Percentiles rank a stretch among this genome's conserved stretches.
Evolutionary conservation across 2,113 vertebrate genomes (phyloP).

Genomic region (Xerus inauris): DNA sequence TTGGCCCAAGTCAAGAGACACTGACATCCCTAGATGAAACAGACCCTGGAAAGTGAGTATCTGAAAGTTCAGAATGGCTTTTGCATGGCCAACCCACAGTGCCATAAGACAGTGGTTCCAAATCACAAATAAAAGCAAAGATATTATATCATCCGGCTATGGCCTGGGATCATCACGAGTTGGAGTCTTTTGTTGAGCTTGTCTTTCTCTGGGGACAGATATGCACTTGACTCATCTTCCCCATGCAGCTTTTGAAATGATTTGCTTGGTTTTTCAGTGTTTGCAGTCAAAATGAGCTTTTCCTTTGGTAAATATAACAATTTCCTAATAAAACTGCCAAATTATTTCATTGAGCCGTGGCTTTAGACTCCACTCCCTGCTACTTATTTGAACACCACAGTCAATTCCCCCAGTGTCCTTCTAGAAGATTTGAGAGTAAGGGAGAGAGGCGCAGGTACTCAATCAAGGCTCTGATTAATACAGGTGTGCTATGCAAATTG

Average conservation of each 20-base stretch:
- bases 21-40: neutral
- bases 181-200: neutral
- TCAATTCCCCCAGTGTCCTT: neutral
- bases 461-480: conserved; percentile 64
- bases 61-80: neutral
- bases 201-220: conserved; percentile 19
- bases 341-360: conserved; percentile 52
- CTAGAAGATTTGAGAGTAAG: neutral
- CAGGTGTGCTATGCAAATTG: conserved; percentile 66
- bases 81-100: neutral
- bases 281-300: conserved; percentile 69
- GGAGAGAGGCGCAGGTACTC: neutral
- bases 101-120: neutral
- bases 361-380: conserved; percentile 37
- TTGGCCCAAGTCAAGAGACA: neutral
- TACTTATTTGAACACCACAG: conserved; percentile 32
- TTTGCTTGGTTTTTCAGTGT: conserved; percentile 55
- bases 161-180: neutral
- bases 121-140: neutral
- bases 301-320: conserved; percentile 64
- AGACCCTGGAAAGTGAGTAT: neutral
- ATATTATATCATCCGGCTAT: neutral
- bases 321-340: conserved; percentile 64
- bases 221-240: conserved; percentile 26
- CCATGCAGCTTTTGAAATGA: neutral